Base-by-base conservation (phyloP, 2,113 vertebrate species). In the Chaenocephalus aceratus region DNA sequence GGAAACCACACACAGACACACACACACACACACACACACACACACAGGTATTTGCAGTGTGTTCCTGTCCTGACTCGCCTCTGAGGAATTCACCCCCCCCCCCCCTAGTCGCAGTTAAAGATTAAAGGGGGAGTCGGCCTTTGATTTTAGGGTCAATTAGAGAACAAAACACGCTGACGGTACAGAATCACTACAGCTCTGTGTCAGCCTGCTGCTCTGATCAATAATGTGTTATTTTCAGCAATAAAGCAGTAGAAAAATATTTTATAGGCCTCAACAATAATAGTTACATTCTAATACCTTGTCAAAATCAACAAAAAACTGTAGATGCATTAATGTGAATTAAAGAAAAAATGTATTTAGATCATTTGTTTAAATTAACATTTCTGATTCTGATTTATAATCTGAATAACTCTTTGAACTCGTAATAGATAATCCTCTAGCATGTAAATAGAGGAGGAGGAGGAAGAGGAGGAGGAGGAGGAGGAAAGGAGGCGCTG, bases 31-130 rank as follows among this genome's bases (percentile, higher is more conserved):
- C 48, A 66, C 34, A 68, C 60, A 44, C 61, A 72, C 64, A 70
- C 41, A 52, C 60, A 58, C 65, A 82, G 74, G 63, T 67, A 51
- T 80, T 56, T 83, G 75, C 81, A 66, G 70, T 44, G 10, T 44
- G 5, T 44, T 88, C 86, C 59, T 91, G 91, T 78, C 74, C 69
- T 0, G 49, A 92, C 91, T 91, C 4, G 91, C 69, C 85, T 65
- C 77, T 44, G 36, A 86, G 85, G 89, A 90, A 90, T 92, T 77
- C 65, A 59, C 21, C 69, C 74, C 21, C 21, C 21, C 21, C 72
- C 67, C 45, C 14, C 26, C 54, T 64, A 51, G 73, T 36, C 57
- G 60, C 52, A 21, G 49, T 64, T 68, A 16, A 6, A 34, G 52
- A 75, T 76, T 82, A 86, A 88, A 89, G 88, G 80, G 46, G 5